Evolutionary conservation across 2,888 invertebrate species (phyloP), one percentile per base, ranked within the genome.

Genomic region (Glyphotaelius pellucidus): DNA sequence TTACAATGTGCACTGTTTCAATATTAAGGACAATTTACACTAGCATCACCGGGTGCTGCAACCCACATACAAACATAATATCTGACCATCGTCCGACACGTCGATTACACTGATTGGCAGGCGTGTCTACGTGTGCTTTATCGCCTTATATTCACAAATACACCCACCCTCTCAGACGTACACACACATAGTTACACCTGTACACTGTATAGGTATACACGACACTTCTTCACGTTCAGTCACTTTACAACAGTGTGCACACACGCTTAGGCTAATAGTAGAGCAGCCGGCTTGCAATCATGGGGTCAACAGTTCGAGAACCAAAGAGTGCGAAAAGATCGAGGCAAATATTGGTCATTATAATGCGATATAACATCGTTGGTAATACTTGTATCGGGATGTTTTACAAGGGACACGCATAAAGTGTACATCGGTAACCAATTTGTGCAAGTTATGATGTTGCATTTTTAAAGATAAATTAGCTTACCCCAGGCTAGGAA

Each of bases 31-130:
- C 3, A 81, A 14, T 31, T 35, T 32, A 84, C 84, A 84, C 32
- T 31, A 47, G 32, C 47, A 89, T n/a, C 35, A 89, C 79, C 88
- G 35, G 35, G 35, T 89, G 30, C 88, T 19, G 80, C 88, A 79
- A 35, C 88, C 88, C 88, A 89, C 90, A 90, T 83, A 67, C 81
- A 90, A 90, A 67, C 90, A 90, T 90, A 67, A 67, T 67, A 91
- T 91, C 88, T 91, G 89, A 31, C 89, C 92, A 90, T 92, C 83
- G 90, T 84, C 90, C 81, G 89, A 91, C 91, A 92, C 92, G 93
- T 92, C 93, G 92, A 93, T 93, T 93, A 93, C 90, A 35, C 91
- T 92, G 93, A 93, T 93, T 93, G 93, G 92, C 92, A 92, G 93
- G 93, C 93, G 93, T 93, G 92, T 92, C 93, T 90, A 91, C 89